Evolutionary conservation across 2,888 invertebrate species (phyloP).

Genomic region (Lampropteryx suffumata): DNA sequence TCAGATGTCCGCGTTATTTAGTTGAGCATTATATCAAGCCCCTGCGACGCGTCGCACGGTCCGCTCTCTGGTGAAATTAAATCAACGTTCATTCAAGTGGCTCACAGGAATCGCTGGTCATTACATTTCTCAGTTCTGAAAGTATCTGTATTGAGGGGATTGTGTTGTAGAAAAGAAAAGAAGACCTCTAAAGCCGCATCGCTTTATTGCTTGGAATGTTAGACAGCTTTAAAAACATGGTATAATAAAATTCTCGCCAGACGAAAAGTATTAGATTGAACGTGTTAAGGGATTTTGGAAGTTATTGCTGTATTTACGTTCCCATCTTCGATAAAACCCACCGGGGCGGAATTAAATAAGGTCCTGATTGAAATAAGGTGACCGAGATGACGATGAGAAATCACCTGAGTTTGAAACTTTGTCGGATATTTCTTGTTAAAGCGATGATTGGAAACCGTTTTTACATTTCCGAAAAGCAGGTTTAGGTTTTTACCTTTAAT

Average conservation of each 20-base stretch:
- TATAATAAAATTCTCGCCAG: conserved; percentile 38
- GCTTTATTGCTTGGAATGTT: conserved; percentile 32
- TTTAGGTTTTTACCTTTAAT: too few relatives aligned
- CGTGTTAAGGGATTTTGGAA: conserved; percentile 40
- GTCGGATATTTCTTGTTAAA: conserved; percentile 30
- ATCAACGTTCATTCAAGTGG: conserved; percentile 61
- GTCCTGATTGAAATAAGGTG: conserved; percentile 52
- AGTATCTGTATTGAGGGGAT: conserved; percentile 39
- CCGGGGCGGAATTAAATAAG: conserved; percentile 47
- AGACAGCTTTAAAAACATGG: conserved; percentile 37
- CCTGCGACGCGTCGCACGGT: conserved; percentile 44
- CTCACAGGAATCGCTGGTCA: conserved; percentile 52
- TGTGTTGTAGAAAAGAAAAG: conserved; percentile 24
- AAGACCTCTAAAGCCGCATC: conserved; percentile 7
- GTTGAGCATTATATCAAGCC: conserved; percentile 67
- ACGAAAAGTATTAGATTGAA: conserved; percentile 46
- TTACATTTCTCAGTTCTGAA: conserved; percentile 41
- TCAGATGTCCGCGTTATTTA: conserved; percentile 63
- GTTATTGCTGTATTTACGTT: conserved; percentile 43
- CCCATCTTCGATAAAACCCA: conserved; percentile 44
- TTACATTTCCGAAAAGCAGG: conserved; percentile 17
- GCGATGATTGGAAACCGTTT: conserved; percentile 31
- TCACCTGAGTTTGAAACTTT: conserved; percentile 37
- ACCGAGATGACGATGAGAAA: conserved; percentile 43
- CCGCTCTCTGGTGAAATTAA: conserved; percentile 59